These are phyloP conservation scores for Psylliodes chrysocephalus DNA, from an alignment of 2,888 invertebrate genomes.

Conservation along the genomic window DNA sequence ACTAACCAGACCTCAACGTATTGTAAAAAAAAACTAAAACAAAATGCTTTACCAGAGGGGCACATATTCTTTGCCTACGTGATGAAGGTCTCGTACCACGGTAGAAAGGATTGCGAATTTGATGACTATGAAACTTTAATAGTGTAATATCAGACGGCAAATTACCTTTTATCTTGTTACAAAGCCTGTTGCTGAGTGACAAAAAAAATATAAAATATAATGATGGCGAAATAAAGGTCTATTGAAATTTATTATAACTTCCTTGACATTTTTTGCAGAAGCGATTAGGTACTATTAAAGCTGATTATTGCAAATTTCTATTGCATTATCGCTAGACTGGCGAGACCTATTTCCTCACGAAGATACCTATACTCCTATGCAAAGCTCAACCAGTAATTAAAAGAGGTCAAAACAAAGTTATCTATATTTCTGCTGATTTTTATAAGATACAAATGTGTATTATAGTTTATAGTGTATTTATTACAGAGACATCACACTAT, in stretches of 20 bases:
- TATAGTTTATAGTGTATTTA: too few relatives aligned
- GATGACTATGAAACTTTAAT: conserved; percentile 19
- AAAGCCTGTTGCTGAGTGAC: neutral
- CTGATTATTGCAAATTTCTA: conserved; percentile 8
- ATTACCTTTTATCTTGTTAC: conserved; percentile 7
- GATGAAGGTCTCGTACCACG: conserved; percentile 34
- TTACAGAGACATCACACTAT: too few relatives aligned
- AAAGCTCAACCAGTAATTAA: too few relatives aligned
- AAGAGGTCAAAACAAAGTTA: too few relatives aligned
- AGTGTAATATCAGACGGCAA: conserved; percentile 8
- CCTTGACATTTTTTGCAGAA: neutral
- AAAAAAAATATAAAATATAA: neutral
- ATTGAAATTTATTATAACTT: neutral
- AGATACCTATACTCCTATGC: too few relatives aligned
- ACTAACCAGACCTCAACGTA: neutral
- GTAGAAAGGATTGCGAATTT: conserved; percentile 20
- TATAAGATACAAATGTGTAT: too few relatives aligned
- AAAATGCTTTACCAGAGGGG: conserved; percentile 18
- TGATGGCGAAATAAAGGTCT: neutral
- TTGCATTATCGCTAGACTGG: neutral
- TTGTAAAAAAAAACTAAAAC: conserved; percentile 15
- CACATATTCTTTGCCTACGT: conserved; percentile 34
- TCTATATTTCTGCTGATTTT: too few relatives aligned
- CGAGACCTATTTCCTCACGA: too few relatives aligned
- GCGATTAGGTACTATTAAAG: neutral